A percentile compares a stretch with the other conserved stretches of the same genome.
Evolutionary conservation across 2,113 vertebrate species (phyloP).

Genomic region (Pluvialis apricaria): DNA sequence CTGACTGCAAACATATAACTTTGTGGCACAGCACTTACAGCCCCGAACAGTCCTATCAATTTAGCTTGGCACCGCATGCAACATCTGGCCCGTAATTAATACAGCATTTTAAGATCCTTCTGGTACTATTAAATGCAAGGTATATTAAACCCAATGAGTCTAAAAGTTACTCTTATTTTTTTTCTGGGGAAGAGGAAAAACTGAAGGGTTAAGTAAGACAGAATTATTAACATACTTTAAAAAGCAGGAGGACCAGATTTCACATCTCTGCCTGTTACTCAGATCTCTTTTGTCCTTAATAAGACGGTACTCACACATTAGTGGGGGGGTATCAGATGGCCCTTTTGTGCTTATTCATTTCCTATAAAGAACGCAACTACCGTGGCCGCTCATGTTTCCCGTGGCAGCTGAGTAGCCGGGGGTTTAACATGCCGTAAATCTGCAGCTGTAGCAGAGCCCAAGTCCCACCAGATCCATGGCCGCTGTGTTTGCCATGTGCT

Average conservation of each 20-base stretch:
- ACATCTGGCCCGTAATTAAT: slow-evolving; percentile 50
- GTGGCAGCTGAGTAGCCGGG: background rate
- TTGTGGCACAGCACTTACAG: background rate
- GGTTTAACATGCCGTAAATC: background rate
- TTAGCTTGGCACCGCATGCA: background rate
- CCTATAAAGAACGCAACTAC: background rate
- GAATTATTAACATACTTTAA: background rate
- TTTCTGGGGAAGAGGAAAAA: background rate
- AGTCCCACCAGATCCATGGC: background rate
- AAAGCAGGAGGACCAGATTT: background rate
- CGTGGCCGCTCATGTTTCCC: background rate
- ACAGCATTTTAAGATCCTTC: slow-evolving; percentile 20
- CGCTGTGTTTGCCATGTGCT: background rate
- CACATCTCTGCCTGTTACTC: background rate
- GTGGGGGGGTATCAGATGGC: background rate
- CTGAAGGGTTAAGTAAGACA: background rate
- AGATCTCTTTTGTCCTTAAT: background rate
- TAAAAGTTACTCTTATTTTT: background rate
- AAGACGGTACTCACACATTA: background rate
- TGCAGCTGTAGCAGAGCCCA: background rate
- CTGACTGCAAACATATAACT: background rate
- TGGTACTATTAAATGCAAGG: slow-evolving; percentile 6
- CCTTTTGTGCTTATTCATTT: slow-evolving; percentile 2
- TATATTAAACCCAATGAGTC: background rate
- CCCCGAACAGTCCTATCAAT: background rate